Base-by-base conservation (phyloP, 2,888 invertebrate species). In the Cantharis nigra region DNA sequence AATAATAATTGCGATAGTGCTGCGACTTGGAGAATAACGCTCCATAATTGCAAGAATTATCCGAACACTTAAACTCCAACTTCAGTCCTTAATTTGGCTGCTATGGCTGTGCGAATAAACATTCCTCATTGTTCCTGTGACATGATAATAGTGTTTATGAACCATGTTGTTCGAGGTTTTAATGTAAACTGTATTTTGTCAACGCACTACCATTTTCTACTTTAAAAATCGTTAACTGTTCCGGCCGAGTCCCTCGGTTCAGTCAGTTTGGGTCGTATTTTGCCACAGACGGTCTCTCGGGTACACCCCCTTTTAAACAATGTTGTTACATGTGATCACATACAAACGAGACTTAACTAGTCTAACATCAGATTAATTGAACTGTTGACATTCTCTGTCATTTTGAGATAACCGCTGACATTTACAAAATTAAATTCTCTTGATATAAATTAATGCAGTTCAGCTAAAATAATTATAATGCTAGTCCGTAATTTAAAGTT, bases 301-400 rank as follows among this genome's bases (percentile, higher is more conserved):
- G 78, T 72, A 67, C 65, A 78, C 71, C 71, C 65, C 74, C 77
- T 77, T 78, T 80, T 77, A 80, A 80, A 79, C 80, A 81, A 80
- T 74, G 69, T 75, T 72, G 72, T 76, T 73, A 76, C 78, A 80
- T 76, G 74, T 74, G 76, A 78, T 76, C 78, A 73, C 73, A 63
- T 70, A 75, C 78, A 73, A 72, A 75, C 80, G 81, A 78, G 80
- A 82, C 78, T 79, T 81, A 82, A 82, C 83, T 81, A 80, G 82
- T 81, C 78, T 83, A 84, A 84, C 84, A 81, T 83, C 82, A 82
- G 82, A 84, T 85, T 85, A 85, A 85, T 85, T 85, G 84, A 83
- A 82, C 82, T 85, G 85, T 85, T 85, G 85, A 85, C 84, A 84
- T 84, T 83, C 83, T 79, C 74, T 62, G 78, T 71, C 78, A 72